Base-by-base conservation (phyloP, 1,140 invertebrate genomes). In the Oreohelix idahoensis region DNA sequence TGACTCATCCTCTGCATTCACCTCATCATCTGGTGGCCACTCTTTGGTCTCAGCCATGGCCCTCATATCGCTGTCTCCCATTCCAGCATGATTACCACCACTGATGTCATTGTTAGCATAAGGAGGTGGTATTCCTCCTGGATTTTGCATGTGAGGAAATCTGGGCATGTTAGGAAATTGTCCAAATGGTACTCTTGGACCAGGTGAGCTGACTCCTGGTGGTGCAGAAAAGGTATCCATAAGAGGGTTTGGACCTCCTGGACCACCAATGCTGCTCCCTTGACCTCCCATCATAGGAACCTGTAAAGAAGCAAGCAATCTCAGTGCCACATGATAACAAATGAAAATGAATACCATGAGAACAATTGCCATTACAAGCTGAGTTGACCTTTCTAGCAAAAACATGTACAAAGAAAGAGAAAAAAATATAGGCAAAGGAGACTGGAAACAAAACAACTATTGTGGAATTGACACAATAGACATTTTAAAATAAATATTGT, bases 1-100 rank as follows among this genome's bases (percentile, higher is more conserved):
- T 26, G 38, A 26, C 29, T 85, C 84, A 74, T 73, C 76, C 45
- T 85, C 84, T 8, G 58, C 80, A 82, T 82, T 82, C 13, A 82
- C 80, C 36, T 82, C 80, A 75, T 82, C 80, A 82, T 82, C 80
- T 75, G 80, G 80, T 45, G 80, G 80, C 80, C 80, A 82, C 51
- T 82, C 80, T 36, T 82, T 82, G 49, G 80, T 17, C 38, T 82
- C 80, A 36, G 71, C 71, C 49, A 75, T 75, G 32, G 45, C 71
- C n/a, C 80, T 32, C 71, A 82, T 74, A 36, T 82, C 80, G 45
- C 71, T 75, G n/a, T 82, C 80, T 58, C 70, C 71, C 70, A 82
- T 82, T 20, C 32, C 66, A 49, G 11, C 26, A 1, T 32, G 20
- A 42, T 79, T 36, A 29, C 63, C 39, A 35, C 69, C 79, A 71